Percentiles rank a stretch among this genome's conserved stretches.
phyloP scores from a whole-genome alignment of 2,113 vertebrate species.

The Istiophorus platypterus region DNA sequence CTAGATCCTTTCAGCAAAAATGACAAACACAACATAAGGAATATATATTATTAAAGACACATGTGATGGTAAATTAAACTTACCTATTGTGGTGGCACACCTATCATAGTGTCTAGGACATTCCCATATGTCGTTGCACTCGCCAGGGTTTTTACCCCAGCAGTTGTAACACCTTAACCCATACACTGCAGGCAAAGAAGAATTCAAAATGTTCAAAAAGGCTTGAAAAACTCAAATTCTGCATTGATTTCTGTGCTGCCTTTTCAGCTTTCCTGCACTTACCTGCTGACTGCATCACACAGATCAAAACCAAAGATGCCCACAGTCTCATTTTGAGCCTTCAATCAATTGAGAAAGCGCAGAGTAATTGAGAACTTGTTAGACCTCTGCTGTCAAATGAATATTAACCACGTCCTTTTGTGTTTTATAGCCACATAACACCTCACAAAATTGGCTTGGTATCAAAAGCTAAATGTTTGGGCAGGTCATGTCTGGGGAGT shows the following conservation, averaged over 20 bases:
- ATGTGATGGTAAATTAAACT: background rate
- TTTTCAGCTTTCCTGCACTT: background rate
- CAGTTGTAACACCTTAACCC: constrained; percentile 51
- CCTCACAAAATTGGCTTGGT: background rate
- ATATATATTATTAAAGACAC: background rate
- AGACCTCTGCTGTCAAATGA: constrained; percentile 29
- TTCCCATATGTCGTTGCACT: constrained; percentile 13
- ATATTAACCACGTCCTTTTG: background rate
- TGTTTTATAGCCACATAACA: constrained; percentile 30
- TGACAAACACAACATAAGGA: background rate
- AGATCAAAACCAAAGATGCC: constrained; percentile 15
- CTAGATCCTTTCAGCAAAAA: background rate
- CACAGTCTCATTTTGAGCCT: constrained; percentile 35
- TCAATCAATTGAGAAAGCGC: background rate
- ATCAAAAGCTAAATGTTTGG: background rate
- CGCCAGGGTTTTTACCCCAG: constrained; percentile 34
- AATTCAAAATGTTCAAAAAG: background rate
- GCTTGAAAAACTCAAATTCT: background rate
- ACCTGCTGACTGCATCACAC: constrained; percentile 39
- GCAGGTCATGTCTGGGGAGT: constrained; percentile 1
- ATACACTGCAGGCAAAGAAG: constrained; percentile 11
- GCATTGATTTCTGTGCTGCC: background rate
- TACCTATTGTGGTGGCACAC: constrained; percentile 47
- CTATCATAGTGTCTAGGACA: constrained; percentile 11
- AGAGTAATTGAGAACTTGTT: background rate